Evolutionary conservation across 2,797 vertebrate genomes (phyloP).

Genomic region (Lerista edwardsae): DNA sequence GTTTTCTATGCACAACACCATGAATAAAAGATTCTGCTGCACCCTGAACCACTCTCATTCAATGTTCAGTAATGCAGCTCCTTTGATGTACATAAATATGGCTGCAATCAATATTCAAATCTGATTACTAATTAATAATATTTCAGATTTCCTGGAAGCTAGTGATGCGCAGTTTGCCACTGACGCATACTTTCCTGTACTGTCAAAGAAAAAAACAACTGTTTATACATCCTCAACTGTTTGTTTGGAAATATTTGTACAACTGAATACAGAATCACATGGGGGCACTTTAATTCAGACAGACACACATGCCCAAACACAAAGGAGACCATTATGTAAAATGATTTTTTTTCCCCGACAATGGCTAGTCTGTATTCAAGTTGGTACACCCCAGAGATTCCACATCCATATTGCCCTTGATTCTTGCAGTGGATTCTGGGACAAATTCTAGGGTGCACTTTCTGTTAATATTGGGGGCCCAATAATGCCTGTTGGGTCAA

Average conservation of each 20-base stretch:
- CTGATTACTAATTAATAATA: conserved; percentile 29
- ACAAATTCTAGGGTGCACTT: not conserved
- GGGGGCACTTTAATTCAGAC: not conserved
- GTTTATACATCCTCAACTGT: not conserved
- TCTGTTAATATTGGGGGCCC: not conserved
- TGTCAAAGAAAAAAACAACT: conserved; percentile 17
- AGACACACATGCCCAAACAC: not conserved
- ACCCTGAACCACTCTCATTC: not conserved
- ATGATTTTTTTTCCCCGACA: not conserved
- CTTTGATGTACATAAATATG: not conserved
- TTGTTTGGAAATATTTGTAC: not conserved
- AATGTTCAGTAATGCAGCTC: not conserved
- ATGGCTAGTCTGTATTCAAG: not conserved
- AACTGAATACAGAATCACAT: not conserved
- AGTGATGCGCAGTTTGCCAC: not conserved
- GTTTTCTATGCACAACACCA: conserved; percentile 6
- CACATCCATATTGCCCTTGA: not conserved
- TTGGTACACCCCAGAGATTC: not conserved
- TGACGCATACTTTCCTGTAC: not conserved
- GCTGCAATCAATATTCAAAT: not conserved
- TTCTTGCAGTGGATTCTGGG: not conserved
- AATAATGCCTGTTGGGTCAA: not conserved
- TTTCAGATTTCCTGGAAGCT: conserved; percentile 14
- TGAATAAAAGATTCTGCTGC: conserved; percentile 1
- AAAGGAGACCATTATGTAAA: not conserved